Evolutionary conservation across 1,140 invertebrate species (phyloP).

Genomic region (Drosophila tani): DNA sequence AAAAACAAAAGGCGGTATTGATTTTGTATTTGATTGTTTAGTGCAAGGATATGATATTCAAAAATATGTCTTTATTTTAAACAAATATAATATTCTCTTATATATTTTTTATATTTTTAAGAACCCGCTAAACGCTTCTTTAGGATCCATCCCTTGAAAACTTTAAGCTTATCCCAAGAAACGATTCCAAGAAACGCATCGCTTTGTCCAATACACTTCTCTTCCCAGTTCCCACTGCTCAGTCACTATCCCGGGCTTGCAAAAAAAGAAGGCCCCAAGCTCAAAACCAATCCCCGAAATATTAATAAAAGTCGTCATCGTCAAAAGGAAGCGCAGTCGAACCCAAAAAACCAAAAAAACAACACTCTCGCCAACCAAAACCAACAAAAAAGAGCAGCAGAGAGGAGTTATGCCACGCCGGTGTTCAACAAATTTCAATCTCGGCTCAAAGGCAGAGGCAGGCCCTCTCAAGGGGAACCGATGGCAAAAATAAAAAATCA

Average conservation of each 20-base stretch:
- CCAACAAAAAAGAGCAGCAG: conserved; percentile 27
- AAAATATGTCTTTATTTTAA: too few species aligned
- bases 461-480: conserved; percentile 22
- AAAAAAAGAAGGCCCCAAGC: conserved; percentile 55
- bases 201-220: conserved; percentile 64
- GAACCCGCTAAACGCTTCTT: conserved; percentile 2
- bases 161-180: conserved; percentile 54
- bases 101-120: not conserved
- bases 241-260: conserved; percentile 5
- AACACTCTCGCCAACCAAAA: conserved; percentile 17
- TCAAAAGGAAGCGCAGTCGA: conserved; percentile 76
- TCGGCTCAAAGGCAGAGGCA: conserved; percentile 68
- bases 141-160: conserved; percentile 28
- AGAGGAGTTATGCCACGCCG: conserved; percentile 75
- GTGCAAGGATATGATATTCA: too few species aligned
- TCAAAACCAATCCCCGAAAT: conserved; percentile 67
- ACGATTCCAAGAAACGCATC: conserved; percentile 75
- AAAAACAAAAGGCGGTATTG: not conserved
- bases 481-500: not conserved
- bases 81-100: not conserved
- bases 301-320: conserved; percentile 83
- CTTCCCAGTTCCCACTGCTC: conserved; percentile 19
- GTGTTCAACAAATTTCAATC: conserved; percentile 82
- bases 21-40: too few species aligned
- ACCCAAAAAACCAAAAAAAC: conserved; percentile 41